A percentile compares a stretch with the other conserved stretches of the same genome.
phyloP scores from a whole-genome alignment of 2,113 vertebrate species.

The Sprattus sprattus region DNA sequence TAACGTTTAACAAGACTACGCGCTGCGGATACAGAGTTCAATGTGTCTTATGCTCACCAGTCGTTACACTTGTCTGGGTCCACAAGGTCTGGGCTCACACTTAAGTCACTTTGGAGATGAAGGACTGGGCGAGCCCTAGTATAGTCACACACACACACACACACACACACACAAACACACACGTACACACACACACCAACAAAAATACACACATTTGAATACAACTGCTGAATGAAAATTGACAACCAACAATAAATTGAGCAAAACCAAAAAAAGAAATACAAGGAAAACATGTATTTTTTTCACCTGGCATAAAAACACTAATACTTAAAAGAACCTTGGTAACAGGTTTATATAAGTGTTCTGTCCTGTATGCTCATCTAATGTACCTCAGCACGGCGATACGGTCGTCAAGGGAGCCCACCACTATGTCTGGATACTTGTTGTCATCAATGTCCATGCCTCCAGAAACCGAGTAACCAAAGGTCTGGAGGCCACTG shows the following conservation, averaged over 20 bases:
- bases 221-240: not conserved
- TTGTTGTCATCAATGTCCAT: slow-evolving; percentile 82
- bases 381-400: slow-evolving; percentile 79
- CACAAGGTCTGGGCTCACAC: slow-evolving; percentile 55
- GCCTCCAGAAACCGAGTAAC: slow-evolving; percentile 84
- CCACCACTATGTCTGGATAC: slow-evolving; percentile 87
- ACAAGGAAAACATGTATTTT: not conserved
- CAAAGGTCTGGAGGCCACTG: slow-evolving; percentile 73
- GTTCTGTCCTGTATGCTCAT: not conserved
- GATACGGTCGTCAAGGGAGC: slow-evolving; percentile 76
- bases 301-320: not conserved
- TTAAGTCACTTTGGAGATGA: slow-evolving; percentile 57
- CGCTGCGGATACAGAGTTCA: not conserved
- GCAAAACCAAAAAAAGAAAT: too few relatives aligned
- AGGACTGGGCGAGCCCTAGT: slow-evolving; percentile 67
- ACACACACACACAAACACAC: not conserved
- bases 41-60: slow-evolving; percentile 56
- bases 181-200: not conserved
- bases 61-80: slow-evolving; percentile 53
- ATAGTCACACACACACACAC: not conserved
- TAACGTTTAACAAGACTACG: not conserved
- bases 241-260: not conserved
- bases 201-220: not conserved
- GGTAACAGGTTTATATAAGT: not conserved
- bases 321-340: not conserved